Conservation (phyloP, 1,140 invertebrate genomes). For the Brachionus manjavacas region DNA sequence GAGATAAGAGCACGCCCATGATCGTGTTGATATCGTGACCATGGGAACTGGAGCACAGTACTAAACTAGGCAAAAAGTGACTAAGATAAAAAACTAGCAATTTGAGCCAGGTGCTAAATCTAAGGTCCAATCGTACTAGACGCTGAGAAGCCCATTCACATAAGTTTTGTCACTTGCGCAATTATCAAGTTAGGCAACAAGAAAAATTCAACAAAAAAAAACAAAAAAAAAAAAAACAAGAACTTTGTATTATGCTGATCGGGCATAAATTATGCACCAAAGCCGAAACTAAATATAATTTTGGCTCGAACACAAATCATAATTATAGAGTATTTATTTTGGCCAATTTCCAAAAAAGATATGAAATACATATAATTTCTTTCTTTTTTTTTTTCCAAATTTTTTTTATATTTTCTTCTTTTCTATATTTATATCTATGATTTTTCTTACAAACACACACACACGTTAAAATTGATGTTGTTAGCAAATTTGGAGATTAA, state of each 20-base stretch:
- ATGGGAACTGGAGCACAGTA: not conserved
- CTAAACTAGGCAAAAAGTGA: not conserved
- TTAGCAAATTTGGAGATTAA: not conserved
- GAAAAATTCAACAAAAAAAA: not conserved
- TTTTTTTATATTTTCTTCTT: not conserved
- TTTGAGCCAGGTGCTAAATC: too few species aligned
- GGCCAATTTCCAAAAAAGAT: constrained; percentile 30
- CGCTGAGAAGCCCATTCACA: not conserved
- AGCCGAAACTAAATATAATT: not conserved
- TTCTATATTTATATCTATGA: not conserved
- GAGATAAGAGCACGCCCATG: not conserved
- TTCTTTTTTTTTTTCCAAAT: not conserved
- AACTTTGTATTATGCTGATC: not conserved
- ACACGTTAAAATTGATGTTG: constrained; percentile 8
- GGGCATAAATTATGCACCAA: not conserved
- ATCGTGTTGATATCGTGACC: not conserved
- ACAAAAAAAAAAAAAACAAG: not conserved
- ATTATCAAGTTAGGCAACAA: not conserved
- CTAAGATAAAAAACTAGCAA: not conserved
- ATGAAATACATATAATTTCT: not conserved
- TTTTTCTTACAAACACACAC: not conserved
- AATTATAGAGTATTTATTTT: constrained; percentile 24
- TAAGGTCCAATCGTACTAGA: not conserved
- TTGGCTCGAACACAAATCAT: constrained; percentile 28
- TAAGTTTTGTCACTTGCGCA: not conserved